Evolutionary conservation across 2,888 invertebrate species (phyloP).

Genomic region (Idaea straminata): DNA sequence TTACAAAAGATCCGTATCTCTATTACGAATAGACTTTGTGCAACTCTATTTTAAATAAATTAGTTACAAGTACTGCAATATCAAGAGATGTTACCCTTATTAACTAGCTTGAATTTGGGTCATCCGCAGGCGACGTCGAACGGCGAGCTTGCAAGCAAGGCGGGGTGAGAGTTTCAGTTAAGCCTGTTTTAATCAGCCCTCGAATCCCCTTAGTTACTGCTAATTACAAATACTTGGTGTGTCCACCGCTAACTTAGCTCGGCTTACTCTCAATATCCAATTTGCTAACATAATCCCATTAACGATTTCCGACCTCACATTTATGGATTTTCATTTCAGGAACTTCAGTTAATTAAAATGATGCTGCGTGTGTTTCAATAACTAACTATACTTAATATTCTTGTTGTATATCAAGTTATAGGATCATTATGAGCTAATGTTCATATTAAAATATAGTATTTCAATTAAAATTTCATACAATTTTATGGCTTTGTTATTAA

Average conservation of each 20-base stretch:
- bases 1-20: not conserved
- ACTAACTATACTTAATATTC: not conserved
- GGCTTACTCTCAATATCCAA: slow-evolving; percentile 68
- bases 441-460: too few relatives aligned
- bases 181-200: slow-evolving; percentile 67
- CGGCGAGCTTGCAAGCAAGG: slow-evolving; percentile 26
- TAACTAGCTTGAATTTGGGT: slow-evolving; percentile 45
- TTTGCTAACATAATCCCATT: slow-evolving; percentile 69
- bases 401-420: not conserved
- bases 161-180: slow-evolving; percentile 36
- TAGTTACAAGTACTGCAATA: slow-evolving; percentile 30
- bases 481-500: too few relatives aligned
- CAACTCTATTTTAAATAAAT: slow-evolving; percentile 23
- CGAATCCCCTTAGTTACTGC: slow-evolving; percentile 67
- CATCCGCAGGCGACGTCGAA: slow-evolving; percentile 31
- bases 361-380: not conserved
- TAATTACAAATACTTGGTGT: slow-evolving; percentile 70
- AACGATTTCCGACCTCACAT: slow-evolving; percentile 62
- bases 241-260: slow-evolving; percentile 66
- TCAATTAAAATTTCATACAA: too few relatives aligned
- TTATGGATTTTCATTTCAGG: slow-evolving; percentile 39
- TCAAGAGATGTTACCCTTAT: slow-evolving; percentile 32
- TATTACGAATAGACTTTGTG: not conserved
- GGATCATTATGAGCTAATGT: too few relatives aligned
- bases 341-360: slow-evolving; percentile 13